A percentile compares a stretch with the other conserved stretches of the same genome.
These are phyloP conservation scores for Melanaphis sacchari DNA, from an alignment of 1,140 invertebrate species.

Conservation along the genomic window DNA sequence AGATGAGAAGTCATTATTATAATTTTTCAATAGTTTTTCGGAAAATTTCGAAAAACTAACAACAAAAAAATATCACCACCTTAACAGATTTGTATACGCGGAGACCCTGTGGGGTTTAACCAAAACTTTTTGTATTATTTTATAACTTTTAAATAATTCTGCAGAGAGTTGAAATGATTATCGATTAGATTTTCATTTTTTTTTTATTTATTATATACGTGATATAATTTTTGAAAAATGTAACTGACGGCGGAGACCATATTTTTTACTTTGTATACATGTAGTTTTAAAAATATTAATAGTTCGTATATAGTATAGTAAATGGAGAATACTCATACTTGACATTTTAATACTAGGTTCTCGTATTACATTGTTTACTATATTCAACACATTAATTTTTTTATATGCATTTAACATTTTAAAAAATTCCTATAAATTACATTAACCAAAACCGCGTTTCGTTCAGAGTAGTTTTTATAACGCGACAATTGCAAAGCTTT, in stretches of 20 bases:
- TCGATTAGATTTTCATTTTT: background rate
- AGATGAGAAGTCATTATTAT: background rate
- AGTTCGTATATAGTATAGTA: background rate
- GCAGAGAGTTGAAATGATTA: background rate
- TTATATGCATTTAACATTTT: background rate
- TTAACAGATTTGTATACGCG: background rate
- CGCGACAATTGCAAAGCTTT: background rate
- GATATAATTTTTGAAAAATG: background rate
- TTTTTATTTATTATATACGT: background rate
- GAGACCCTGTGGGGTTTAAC: background rate
- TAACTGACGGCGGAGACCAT: background rate
- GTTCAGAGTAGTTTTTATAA: background rate
- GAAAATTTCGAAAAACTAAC: background rate
- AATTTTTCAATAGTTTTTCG: background rate
- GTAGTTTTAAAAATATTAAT: background rate
- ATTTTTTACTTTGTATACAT: background rate
- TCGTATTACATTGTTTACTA: background rate
- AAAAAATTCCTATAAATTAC: background rate
- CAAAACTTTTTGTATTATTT: background rate
- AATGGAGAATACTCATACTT: background rate
- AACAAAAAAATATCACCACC: background rate
- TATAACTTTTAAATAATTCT: conserved; percentile 7
- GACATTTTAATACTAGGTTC: background rate
- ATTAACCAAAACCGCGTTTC: background rate
- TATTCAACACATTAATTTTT: background rate